Evolutionary conservation across 2,888 invertebrate genomes (phyloP), one percentile per base, ranked within the genome.

Genomic region (Sphaerophoria taeniata): DNA sequence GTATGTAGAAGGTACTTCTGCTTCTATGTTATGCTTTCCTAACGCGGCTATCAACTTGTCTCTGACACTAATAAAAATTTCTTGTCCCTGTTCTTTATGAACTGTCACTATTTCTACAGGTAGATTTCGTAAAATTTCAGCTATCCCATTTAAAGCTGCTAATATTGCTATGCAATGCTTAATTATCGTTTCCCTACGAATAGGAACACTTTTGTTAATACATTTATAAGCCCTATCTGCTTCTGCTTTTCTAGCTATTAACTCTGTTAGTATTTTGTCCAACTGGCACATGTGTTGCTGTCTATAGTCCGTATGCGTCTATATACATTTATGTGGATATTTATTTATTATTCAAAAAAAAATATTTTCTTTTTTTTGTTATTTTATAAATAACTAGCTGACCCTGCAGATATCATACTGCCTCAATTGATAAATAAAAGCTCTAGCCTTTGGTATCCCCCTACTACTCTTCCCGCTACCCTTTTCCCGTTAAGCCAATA

Each of bases 1-100:
- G 49, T 49, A 49, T 6, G 49, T 49, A 3, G 49, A 49, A 49
- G 49, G 49, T 49, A 49, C 49, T 49, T 49, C 49, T 49, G 49
- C 16, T 49, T 49, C 16, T 49, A 49, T 49, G 49, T 49, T 49
- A 49, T 49, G 49, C 49, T 49, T 49, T 49, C 49, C 49, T 49
- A 49, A 16, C 49, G 49, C 47, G n/a, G n/a, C n/a, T 47, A 47
- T 47, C 47, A 47, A 47, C n/a, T n/a, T 47, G 9, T 49, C 49
- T 49, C 49, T 49, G 16, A 49, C 49, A 16, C 49, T 16, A 49
- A 49, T 49, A 49, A 4, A 49, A 16, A 16, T 49, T 49, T 49
- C 49, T 49, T 16, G 49, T 47, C 47, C 47, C 47, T 47, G 47
- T 47, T 47, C n/a, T 47, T 47, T 47, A n/a, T 47, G 47, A 47